Evolutionary conservation across 2,888 invertebrate species (phyloP).

Genomic region (Stenolophus ochropezus): DNA sequence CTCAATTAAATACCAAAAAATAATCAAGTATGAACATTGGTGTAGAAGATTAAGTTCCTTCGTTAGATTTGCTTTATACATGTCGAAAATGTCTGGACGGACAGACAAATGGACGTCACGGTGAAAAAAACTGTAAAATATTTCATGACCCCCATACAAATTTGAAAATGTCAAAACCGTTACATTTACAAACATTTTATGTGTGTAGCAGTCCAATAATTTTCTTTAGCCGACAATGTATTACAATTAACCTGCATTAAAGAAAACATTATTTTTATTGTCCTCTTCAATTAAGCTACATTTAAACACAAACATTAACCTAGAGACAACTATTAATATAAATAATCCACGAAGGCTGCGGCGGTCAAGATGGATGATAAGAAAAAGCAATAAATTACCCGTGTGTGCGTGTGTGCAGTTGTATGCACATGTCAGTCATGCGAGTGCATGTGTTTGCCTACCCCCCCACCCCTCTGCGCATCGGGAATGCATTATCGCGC

Average conservation of each 20-base stretch:
- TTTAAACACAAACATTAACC: constrained; percentile 6
- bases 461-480: not conserved
- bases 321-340: not conserved
- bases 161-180: too few relatives aligned
- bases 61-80: too few relatives aligned
- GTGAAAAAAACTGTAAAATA: too few relatives aligned
- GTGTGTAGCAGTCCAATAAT: too few relatives aligned
- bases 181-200: too few relatives aligned
- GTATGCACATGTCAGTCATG: constrained; percentile 4
- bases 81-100: too few relatives aligned
- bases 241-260: not conserved
- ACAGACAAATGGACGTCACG: too few relatives aligned
- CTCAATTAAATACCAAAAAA: too few relatives aligned
- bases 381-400: constrained; percentile 45
- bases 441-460: constrained; percentile 32
- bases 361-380: constrained; percentile 41
- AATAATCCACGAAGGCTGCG: not conserved
- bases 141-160: too few relatives aligned
- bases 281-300: not conserved
- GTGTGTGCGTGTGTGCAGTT: not conserved
- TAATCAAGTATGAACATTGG: too few relatives aligned
- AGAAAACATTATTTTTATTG: not conserved
- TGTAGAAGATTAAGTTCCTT: too few relatives aligned
- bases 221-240: not conserved
- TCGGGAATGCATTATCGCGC: constrained; percentile 43